These are phyloP conservation scores for Alauda arvensis DNA, from an alignment of 2,797 vertebrate species.

Conservation along the genomic window DNA sequence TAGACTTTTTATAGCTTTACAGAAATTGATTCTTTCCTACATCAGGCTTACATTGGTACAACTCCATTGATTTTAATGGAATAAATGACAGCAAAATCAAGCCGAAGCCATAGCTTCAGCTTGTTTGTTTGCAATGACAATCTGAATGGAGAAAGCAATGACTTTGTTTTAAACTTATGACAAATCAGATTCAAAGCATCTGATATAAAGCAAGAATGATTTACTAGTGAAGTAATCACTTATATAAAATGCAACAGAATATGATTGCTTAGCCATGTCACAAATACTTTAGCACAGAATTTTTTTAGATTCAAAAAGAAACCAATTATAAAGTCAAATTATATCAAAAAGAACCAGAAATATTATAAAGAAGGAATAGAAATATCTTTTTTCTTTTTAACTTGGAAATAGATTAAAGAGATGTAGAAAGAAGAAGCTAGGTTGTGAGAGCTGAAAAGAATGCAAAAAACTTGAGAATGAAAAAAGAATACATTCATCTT, in stretches of 20 bases:
- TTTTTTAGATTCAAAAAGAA: slow-evolving; percentile 10
- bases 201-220: slow-evolving; percentile 44
- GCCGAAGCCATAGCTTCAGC: slow-evolving; percentile 34
- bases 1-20: background rate
- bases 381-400: background rate
- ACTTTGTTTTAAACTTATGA: slow-evolving; percentile 22
- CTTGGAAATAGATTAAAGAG: background rate
- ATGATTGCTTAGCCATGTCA: background rate
- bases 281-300: slow-evolving; percentile 18
- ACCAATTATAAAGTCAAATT: slow-evolving; percentile 8
- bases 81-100: slow-evolving; percentile 43
- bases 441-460: background rate
- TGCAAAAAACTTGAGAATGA: background rate
- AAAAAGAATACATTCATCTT: background rate
- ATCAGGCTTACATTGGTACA: slow-evolving; percentile 55
- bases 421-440: background rate
- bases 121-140: slow-evolving; percentile 43
- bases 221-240: slow-evolving; percentile 3
- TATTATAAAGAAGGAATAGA: background rate
- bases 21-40: background rate
- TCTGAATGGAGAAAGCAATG: slow-evolving; percentile 53
- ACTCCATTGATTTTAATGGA: slow-evolving; percentile 50
- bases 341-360: background rate
- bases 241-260: slow-evolving; percentile 6
- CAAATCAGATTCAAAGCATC: slow-evolving; percentile 34